phyloP scores from a whole-genome alignment of 2,113 vertebrate genomes.

The Gadus macrocephalus region DNA sequence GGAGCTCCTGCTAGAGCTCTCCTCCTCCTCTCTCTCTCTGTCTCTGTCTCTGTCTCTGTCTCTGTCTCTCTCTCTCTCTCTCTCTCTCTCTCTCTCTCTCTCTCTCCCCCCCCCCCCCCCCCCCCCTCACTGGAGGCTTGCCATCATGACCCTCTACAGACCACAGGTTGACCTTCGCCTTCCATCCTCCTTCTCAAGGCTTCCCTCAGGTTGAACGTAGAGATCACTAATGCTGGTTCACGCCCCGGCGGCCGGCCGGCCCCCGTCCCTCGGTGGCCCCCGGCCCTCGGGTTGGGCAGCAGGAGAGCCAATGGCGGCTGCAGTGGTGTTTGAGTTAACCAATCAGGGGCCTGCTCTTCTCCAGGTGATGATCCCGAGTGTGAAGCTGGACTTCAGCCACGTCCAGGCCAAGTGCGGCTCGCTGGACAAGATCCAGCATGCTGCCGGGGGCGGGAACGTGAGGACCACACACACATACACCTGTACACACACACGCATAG shows the following conservation, averaged over 20 bases:
- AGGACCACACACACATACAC: slow-evolving; percentile 35
- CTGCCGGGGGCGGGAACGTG: slow-evolving; percentile 66
- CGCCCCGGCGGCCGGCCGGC: too few relatives aligned
- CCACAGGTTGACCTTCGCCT: too few relatives aligned
- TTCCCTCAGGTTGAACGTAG: too few relatives aligned
- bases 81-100: background rate
- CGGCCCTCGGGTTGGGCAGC: background rate
- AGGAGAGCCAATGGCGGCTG: background rate
- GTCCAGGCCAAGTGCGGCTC: slow-evolving; percentile 72
- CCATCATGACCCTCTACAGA: too few relatives aligned
- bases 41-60: background rate
- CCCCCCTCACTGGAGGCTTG: too few relatives aligned
- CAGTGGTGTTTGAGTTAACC: background rate
- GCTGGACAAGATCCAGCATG: slow-evolving; percentile 64
- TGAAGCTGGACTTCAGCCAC: slow-evolving; percentile 73
- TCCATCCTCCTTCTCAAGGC: too few relatives aligned
- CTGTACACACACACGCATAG: too few relatives aligned
- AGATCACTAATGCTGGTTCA: too few relatives aligned
- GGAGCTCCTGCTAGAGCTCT: background rate
- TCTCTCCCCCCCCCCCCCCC: background rate
- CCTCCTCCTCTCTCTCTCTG: slow-evolving; percentile 16
- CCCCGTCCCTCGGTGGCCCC: too few relatives aligned
- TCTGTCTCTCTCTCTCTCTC: slow-evolving; percentile 16
- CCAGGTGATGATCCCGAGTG: slow-evolving; percentile 72
- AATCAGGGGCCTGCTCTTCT: slow-evolving; percentile 33